Conservation (phyloP, 2,797 vertebrate species). For the Mormyrops boulengeri region DNA sequence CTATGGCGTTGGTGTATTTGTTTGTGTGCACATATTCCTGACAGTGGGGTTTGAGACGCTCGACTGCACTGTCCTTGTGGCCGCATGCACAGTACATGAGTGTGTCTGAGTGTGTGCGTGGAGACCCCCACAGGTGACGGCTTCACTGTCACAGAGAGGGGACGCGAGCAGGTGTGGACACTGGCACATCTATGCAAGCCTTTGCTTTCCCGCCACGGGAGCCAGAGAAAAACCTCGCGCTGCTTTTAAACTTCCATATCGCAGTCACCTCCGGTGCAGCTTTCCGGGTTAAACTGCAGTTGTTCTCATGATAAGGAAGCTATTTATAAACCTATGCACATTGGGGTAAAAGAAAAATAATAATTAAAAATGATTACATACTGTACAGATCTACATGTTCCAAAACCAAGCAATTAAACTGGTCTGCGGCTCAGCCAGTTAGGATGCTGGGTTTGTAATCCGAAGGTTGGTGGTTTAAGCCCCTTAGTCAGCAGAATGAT, state of each 20-base stretch:
- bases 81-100: not conserved
- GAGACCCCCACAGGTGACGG: not conserved
- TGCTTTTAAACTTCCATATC: not conserved
- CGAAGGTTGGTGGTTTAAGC: not conserved
- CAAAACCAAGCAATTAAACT: not conserved
- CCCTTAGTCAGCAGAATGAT: not conserved
- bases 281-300: not conserved
- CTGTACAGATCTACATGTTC: not conserved
- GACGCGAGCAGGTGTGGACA: not conserved
- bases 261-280: not conserved
- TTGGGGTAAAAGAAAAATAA: not conserved
- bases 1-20: not conserved
- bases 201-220: not conserved
- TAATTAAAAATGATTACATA: not conserved
- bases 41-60: not conserved
- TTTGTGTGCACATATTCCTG: not conserved
- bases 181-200: not conserved
- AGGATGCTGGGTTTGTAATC: not conserved
- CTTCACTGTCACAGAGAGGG: not conserved
- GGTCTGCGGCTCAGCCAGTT: not conserved
- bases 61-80: not conserved
- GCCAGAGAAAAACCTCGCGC: not conserved
- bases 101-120: not conserved
- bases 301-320: not conserved
- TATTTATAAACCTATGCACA: not conserved